Evolutionary conservation across 2,888 invertebrate species (phyloP), one percentile per base, ranked within the genome.

Genomic region (Drosophila putrida): DNA sequence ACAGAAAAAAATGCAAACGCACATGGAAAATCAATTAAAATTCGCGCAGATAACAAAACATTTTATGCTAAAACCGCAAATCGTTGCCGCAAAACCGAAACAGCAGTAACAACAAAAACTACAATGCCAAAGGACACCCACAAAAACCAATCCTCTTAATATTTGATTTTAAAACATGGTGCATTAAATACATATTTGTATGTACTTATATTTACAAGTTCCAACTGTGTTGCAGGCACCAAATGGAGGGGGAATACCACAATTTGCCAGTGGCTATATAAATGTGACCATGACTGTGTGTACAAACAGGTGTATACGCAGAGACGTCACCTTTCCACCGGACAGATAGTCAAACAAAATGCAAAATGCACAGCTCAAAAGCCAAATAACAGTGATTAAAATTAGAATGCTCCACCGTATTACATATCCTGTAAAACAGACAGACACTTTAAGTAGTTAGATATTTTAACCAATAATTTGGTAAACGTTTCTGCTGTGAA

Each of bases 1-100:
- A 49, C 43, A 58, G 54, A 50, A 11, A 54, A 31, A 38, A 35
- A 20, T 47, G n/a, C 4, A 25, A 62, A 51, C 49, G 44, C 72
- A 82, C 81, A 84, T 78, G 71, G 65, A 86, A 88, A 84, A 88
- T 84, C 83, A 84, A 84, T 84, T 84, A 88, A 72, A 76, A 67
- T 46, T 61, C 47, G 44, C 59, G 55, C 59, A 68, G 74, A 88
- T 70, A 80, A 71, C 83, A 76, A 82, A 82, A 84, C 84, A 88
- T 77, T 79, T 69, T 46, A 53, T 57, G 50, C 57, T 13, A 57
- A 57, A 72, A 70, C 83, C 83, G 39, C 88, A 83, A 84, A 78
- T 84, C 78, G 78, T 55, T 43, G 64, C 87, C 87, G 47, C 85
- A 82, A 82, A 51, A 59, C 61, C 63, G 54, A 57, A 59, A 68